Base-by-base conservation (phyloP, 2,888 invertebrate species). In the Formica aserva region DNA sequence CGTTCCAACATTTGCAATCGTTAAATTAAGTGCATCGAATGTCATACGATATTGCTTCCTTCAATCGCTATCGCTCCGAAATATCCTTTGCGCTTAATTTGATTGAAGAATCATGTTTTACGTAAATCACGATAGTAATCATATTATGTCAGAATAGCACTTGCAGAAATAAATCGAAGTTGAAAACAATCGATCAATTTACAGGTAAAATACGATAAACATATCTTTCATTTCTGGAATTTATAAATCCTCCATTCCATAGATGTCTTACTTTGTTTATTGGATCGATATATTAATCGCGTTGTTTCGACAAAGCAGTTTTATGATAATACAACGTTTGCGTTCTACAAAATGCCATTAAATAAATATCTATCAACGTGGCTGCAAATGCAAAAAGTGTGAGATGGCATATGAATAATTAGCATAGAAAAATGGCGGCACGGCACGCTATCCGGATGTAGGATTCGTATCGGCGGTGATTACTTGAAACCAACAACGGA, bases 401-500 rank as follows among this genome's bases (percentile, higher is more conserved):
- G 55, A 65, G 63, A 74, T 76, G 81, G 52, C 72, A 76, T 22
- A 32, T 76, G 81, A 76, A 75, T 81, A 81, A 78, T 78, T 83
- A 83, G 52, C 38, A 62, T 29, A 80, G 80, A 78, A 80, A 78
- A 83, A 78, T 66, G 67, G 62, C 78, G 38, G 13, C n/a, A 4
- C 3, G 11, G 32, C 78, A 57, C 60, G 82, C 67, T 63, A 76
- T 32, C 15, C 15, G 38, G 9, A 62, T 15, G 13, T 18, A 35
- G 32, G n/a, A 76, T 32, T 74, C 41, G n/a, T 41, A 35, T 60
- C n/a, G 4, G 11, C 60, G 35, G 65, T 45, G 66, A 85, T 82
- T 82, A 77, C 83, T 86, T 84, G n/a, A 76, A 82, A 83, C 72
- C 71, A 63, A 85, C 81, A 84, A 55, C 66, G 77, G 63, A 38